Conservation (phyloP, 2,888 invertebrate genomes). For the Parnassius mnemosyne region DNA sequence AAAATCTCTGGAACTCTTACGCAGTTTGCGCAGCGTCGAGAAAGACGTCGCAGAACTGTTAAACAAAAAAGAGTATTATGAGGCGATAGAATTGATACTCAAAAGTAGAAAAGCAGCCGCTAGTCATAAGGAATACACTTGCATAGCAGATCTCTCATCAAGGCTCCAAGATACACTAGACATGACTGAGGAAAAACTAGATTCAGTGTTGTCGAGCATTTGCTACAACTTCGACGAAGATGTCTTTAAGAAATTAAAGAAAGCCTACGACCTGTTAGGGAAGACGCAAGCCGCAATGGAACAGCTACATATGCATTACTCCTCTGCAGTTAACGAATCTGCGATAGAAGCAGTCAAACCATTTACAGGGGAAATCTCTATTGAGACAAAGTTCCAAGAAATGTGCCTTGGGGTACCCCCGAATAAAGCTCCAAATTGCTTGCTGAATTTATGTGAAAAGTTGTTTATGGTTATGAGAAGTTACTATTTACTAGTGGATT, state of each 20-base stretch:
- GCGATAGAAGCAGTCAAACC: conserved; percentile 82
- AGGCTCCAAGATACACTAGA: conserved; percentile 95
- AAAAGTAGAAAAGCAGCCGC: conserved; percentile 93
- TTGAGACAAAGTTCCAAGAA: conserved; percentile 85
- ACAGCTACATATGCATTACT: conserved; percentile 96
- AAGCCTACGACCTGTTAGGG: conserved; percentile 92
- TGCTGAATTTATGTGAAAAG: conserved; percentile 92
- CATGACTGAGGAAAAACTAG: conserved; percentile 94
- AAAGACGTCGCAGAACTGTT: conserved; percentile 90
- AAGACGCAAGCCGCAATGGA: conserved; percentile 97
- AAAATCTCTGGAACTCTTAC: conserved; percentile 82
- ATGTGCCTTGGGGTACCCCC: conserved; percentile 83
- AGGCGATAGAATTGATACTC: conserved; percentile 93
- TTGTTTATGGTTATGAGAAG: conserved; percentile 90
- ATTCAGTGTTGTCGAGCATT: conserved; percentile 90
- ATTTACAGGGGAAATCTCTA: conserved; percentile 55
- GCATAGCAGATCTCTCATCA: conserved; percentile 91
- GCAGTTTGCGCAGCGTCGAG: conserved; percentile 88
- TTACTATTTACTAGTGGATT: conserved; percentile 87
- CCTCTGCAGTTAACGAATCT: conserved; percentile 93
- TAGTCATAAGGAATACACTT: conserved; percentile 92
- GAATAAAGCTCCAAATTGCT: conserved; percentile 81
- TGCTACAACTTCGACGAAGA: conserved; percentile 87
- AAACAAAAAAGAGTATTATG: conserved; percentile 91
- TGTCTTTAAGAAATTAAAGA: conserved; percentile 90